Base-by-base conservation (phyloP, 2,113 vertebrate genomes). In the Ranitomeya variabilis region DNA sequence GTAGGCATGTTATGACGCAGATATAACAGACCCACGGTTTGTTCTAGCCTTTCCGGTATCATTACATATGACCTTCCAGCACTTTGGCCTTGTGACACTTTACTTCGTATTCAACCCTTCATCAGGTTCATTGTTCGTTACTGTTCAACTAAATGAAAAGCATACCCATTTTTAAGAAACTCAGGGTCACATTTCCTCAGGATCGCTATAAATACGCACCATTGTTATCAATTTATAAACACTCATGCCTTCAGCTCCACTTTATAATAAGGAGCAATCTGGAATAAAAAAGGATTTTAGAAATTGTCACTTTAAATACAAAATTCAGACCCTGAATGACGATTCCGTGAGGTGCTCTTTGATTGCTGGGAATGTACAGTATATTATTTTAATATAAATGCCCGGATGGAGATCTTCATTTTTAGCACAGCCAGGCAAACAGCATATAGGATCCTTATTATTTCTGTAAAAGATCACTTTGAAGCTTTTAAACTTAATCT, bases 101-200 rank as follows among this genome's bases (percentile, higher is more conserved):
- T 66, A n/a, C 31, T 66, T 52, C 51, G 60, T 18, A 64, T 45
- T 66, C 37, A 64, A 31, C 62, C 45, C 7, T 23, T 18, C 45
- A 67, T 83, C 81, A 83, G 81, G 37, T 67, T 69, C 81, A 67
- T 23, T 67, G 81, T 19, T 69, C 37, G 23, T 66, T 83, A 51
- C 52, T 83, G 81, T 67, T 83, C 62, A 67, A 52, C 19, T 51
- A 69, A 0, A 54, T 45, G 71, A 51, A 31, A 83, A 84, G 13
- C 64, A 54, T 54, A 16, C 16, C 23, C 18, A 67, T 21, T 67
- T 80, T 23, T 14, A 54, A 67, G 9, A 14, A 51, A 54, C 64
- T 23, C 51, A n/a, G 82, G 82, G 82, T 84, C 37, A 84, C 31
- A 55, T 71, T 84, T 84, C 82, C 64, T 69, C 66, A 54, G 51